phyloP scores from a whole-genome alignment of 2,113 vertebrate species.

The Bubo blakistoni region DNA sequence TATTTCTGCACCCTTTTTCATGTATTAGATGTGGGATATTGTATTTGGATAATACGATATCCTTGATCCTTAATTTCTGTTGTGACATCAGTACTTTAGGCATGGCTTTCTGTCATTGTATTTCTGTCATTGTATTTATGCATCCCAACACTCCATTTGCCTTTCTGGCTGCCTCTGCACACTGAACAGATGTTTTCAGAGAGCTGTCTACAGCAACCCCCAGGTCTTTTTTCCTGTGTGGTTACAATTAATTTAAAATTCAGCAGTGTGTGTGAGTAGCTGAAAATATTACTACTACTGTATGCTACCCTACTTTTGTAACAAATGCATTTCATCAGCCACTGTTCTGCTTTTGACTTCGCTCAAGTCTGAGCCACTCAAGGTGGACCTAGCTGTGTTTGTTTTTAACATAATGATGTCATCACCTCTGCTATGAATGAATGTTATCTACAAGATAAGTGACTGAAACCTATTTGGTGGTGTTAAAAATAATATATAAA shows the following conservation, averaged over 20 bases:
- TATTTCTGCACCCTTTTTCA: neutral
- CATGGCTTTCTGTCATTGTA: neutral
- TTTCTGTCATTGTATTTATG: neutral
- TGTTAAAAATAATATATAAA: neutral
- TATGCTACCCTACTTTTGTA: neutral
- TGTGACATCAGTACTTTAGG: neutral
- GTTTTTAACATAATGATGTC: neutral
- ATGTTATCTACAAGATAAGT: neutral
- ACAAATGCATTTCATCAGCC: neutral
- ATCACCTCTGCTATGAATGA: neutral
- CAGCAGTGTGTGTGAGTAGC: conserved; percentile 25
- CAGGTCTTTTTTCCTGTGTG: conserved; percentile 46
- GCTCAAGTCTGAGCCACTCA: neutral
- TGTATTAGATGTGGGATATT: neutral
- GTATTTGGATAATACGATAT: rapidly evolving
- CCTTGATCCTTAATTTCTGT: neutral
- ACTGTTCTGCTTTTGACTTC: neutral
- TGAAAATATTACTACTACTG: neutral
- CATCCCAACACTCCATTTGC: neutral
- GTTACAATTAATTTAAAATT: conserved; percentile 42
- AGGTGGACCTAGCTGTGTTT: neutral
- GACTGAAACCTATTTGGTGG: neutral
- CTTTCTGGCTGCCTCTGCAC: neutral
- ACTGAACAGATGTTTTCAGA: conserved; percentile 53
- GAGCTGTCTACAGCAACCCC: neutral